Conservation (phyloP, 2,888 invertebrate genomes). For the Zhuqinia jingwanae region DNA sequence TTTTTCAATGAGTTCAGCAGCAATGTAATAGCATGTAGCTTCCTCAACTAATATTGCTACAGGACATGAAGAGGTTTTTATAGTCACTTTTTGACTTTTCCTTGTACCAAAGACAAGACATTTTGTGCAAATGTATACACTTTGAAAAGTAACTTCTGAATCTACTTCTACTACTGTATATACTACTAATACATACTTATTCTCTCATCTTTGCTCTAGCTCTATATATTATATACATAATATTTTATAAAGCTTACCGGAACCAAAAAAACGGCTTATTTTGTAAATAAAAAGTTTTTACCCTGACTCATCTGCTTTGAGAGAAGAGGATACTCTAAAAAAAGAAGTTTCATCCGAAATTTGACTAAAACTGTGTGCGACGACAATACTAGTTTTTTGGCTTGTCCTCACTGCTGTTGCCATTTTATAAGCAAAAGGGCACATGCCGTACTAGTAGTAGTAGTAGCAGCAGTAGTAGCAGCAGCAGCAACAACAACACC, state of each 20-base stretch:
- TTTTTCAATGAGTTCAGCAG: slow-evolving; percentile 65
- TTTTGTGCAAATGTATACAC: neutral
- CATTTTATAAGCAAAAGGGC: neutral
- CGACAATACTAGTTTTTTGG: neutral
- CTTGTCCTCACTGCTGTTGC: slow-evolving; percentile 17
- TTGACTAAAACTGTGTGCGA: neutral
- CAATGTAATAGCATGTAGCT: neutral
- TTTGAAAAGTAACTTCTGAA: neutral
- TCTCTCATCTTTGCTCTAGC: neutral
- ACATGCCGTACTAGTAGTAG: no score
- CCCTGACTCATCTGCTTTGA: slow-evolving; percentile 11
- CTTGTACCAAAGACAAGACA: neutral
- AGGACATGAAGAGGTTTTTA: neutral
- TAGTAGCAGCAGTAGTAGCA: neutral
- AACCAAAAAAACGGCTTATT: slow-evolving; percentile 33
- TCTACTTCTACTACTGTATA: neutral
- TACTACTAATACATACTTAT: neutral
- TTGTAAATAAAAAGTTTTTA: slow-evolving; percentile 41
- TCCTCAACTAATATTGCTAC: slow-evolving; percentile 26
- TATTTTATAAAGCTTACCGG: slow-evolving; percentile 1
- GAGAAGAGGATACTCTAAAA: no score
- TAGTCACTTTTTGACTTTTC: neutral
- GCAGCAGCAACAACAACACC: no score
- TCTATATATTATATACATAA: neutral
- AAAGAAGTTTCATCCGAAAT: neutral